A percentile compares a stretch with the other conserved stretches of the same genome.
phyloP scores from a whole-genome alignment of 2,797 vertebrate genomes.

The Xenentodon cancila region DNA sequence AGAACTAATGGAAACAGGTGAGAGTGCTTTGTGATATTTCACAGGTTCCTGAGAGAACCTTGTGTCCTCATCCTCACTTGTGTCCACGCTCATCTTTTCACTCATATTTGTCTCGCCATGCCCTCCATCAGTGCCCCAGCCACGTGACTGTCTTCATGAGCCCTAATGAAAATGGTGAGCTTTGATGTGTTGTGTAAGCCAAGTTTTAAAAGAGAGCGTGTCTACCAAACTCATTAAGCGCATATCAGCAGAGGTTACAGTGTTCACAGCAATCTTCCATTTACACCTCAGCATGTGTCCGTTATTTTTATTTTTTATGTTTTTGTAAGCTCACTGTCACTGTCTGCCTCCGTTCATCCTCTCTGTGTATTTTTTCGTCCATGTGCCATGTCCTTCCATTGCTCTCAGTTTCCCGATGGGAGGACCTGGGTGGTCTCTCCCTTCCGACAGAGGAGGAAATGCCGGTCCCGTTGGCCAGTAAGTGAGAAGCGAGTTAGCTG shows the following conservation, averaged over 20 bases:
- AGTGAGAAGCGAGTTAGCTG: slow-evolving; percentile 42
- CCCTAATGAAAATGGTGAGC: slow-evolving; percentile 29
- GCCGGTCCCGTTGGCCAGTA: slow-evolving; percentile 53
- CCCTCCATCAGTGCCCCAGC: not conserved
- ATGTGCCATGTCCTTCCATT: slow-evolving; percentile 19
- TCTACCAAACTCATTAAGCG: slow-evolving; percentile 33
- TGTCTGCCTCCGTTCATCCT: slow-evolving; percentile 9
- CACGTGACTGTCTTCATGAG: slow-evolving; percentile 14
- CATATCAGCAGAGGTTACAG: slow-evolving; percentile 25
- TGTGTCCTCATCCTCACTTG: slow-evolving; percentile 22
- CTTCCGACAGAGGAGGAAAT: slow-evolving; percentile 76
- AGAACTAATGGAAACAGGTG: not conserved
- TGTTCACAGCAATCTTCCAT: slow-evolving; percentile 46
- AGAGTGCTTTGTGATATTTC: slow-evolving; percentile 17
- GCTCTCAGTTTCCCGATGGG: slow-evolving; percentile 89
- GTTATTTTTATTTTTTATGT: slow-evolving; percentile 10
- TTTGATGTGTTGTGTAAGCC: not conserved
- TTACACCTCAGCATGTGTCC: slow-evolving; percentile 56
- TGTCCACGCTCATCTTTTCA: not conserved
- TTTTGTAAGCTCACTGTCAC: slow-evolving; percentile 6
- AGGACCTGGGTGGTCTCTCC: slow-evolving; percentile 93
- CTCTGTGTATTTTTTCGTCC: slow-evolving; percentile 37
- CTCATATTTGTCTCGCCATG: slow-evolving; percentile 1
- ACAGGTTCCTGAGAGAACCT: slow-evolving; percentile 26
- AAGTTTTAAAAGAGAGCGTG: slow-evolving; percentile 25